These are phyloP conservation scores for Andricus curvator DNA, from an alignment of 2,888 invertebrate genomes.

Conservation along the genomic window DNA sequence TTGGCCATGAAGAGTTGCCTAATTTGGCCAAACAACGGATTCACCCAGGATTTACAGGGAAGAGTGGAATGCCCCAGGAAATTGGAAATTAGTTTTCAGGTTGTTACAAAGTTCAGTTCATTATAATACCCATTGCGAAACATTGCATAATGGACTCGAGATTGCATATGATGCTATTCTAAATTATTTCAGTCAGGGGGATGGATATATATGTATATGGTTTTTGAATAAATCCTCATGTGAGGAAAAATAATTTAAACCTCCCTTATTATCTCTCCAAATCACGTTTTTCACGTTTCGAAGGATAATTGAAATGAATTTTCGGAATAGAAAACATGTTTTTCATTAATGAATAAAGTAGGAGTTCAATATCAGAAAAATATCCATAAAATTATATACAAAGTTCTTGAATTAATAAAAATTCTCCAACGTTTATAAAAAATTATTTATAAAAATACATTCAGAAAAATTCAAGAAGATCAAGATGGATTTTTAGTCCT, in stretches of 20 bases:
- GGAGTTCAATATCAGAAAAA: neutral
- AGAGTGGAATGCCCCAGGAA: slow-evolving; percentile 26
- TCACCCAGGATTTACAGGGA: slow-evolving; percentile 17
- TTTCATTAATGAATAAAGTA: neutral
- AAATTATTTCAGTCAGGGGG: neutral
- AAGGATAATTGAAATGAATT: neutral
- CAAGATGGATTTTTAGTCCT: no score
- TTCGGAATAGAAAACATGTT: neutral
- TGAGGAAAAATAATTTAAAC: neutral
- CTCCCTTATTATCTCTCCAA: neutral
- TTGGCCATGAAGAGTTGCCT: slow-evolving; percentile 14
- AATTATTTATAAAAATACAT: no score
- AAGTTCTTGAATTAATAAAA: no score
- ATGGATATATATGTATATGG: neutral
- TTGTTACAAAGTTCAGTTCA: slow-evolving; percentile 34
- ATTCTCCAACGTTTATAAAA: no score
- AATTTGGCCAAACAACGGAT: slow-evolving; percentile 23
- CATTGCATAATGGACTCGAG: slow-evolving; percentile 8
- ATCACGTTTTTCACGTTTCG: neutral
- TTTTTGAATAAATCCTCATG: neutral
- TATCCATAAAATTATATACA: neutral
- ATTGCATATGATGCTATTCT: slow-evolving; percentile 6
- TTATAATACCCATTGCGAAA: slow-evolving; percentile 26
- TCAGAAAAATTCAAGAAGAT: no score
- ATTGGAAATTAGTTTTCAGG: slow-evolving; percentile 31